phyloP scores from a whole-genome alignment of 2,797 vertebrate species.

The Artibeus lituratus region DNA sequence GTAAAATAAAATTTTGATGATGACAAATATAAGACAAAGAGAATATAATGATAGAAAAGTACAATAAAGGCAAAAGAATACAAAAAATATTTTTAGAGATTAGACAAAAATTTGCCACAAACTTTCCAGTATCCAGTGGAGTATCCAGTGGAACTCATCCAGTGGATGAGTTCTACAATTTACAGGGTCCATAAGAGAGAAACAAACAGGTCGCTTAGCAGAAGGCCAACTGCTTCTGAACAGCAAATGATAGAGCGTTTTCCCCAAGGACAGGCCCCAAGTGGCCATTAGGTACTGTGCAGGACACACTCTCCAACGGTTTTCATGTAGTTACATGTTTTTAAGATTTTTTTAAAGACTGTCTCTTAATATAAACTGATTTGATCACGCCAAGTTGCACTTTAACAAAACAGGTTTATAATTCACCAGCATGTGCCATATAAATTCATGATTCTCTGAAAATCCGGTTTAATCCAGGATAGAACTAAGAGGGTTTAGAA shows the following conservation, averaged over 20 bases:
- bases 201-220: conserved; percentile 31
- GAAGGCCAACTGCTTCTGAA: background rate
- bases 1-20: background rate
- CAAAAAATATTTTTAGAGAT: background rate
- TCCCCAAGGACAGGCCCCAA: background rate
- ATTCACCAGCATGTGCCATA: background rate
- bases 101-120: background rate
- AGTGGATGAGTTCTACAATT: background rate
- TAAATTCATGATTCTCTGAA: background rate
- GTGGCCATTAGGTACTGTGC: background rate
- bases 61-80: background rate
- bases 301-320: conserved; percentile 8
- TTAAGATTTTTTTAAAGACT: background rate
- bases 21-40: background rate
- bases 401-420: conserved; percentile 13
- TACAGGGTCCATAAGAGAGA: background rate
- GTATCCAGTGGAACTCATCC: no score
- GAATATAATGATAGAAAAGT: background rate
- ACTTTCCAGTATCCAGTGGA: background rate
- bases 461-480: background rate
- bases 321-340: conserved; percentile 11
- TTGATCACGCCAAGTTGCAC: background rate
- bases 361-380: conserved; percentile 27
- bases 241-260: background rate
- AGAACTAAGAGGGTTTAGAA: background rate